phyloP scores from a whole-genome alignment of 2,113 vertebrate species.

The Eleginops maclovinus region DNA sequence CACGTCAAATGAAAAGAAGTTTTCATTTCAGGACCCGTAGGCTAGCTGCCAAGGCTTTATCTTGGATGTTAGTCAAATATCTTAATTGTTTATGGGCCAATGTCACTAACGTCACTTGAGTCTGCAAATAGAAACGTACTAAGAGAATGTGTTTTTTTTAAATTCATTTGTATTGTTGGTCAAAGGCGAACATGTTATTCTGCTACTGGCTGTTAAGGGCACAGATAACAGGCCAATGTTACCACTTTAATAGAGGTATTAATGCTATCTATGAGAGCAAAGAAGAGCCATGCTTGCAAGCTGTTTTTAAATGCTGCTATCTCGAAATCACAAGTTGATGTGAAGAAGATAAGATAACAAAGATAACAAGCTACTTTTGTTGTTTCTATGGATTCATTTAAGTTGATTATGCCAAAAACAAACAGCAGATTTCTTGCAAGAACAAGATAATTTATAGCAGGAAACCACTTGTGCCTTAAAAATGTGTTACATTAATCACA shows the following conservation, averaged over 20 bases:
- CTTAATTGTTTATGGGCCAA: constrained; percentile 6
- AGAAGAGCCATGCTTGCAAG: too few relatives aligned
- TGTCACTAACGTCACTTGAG: background rate
- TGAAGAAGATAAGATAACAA: too few relatives aligned
- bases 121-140: constrained; percentile 4
- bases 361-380: too few relatives aligned
- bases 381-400: too few relatives aligned
- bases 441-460: too few relatives aligned
- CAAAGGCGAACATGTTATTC: background rate
- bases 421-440: too few relatives aligned
- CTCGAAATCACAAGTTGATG: too few relatives aligned
- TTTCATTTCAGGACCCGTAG: constrained; percentile 16
- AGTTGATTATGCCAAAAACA: too few relatives aligned
- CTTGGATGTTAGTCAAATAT: constrained; percentile 6
- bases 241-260: background rate
- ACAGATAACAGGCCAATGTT: background rate
- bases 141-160: background rate
- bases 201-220: background rate
- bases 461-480: too few relatives aligned
- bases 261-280: too few relatives aligned
- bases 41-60: constrained; percentile 3
- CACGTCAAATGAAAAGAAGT: constrained; percentile 24
- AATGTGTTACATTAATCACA: too few relatives aligned
- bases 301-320: too few relatives aligned
- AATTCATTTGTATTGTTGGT: background rate